Percentiles rank a stretch among this genome's conserved stretches.
Evolutionary conservation across 2,888 invertebrate genomes (phyloP).

Genomic region (Orchesellides sinensis): DNA sequence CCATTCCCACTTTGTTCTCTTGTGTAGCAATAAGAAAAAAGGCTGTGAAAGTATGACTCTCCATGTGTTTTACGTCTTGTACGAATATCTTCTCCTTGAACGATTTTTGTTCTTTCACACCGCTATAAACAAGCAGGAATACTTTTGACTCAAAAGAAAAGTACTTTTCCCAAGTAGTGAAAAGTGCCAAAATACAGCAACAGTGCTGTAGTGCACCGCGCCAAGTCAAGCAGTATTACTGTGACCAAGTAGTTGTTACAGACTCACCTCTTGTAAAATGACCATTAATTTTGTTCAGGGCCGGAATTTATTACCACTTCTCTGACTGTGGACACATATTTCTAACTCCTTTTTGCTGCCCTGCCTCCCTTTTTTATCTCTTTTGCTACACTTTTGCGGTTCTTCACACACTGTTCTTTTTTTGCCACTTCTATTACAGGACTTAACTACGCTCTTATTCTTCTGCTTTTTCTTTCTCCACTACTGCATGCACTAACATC

Average conservation of each 20-base stretch:
- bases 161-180: background rate
- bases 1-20: background rate
- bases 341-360: slow-evolving; percentile 2
- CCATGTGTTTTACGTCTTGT: slow-evolving; percentile 17
- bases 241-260: slow-evolving; percentile 36
- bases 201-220: background rate
- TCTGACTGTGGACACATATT: slow-evolving; percentile 30
- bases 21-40: too few relatives aligned
- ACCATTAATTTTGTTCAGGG: slow-evolving; percentile 51
- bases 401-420: background rate
- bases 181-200: slow-evolving; percentile 11
- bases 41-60: background rate
- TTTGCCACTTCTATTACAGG: too few relatives aligned
- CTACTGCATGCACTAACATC: slow-evolving; percentile 1
- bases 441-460: too few relatives aligned
- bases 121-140: background rate
- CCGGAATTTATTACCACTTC: slow-evolving; percentile 44
- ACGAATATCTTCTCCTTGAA: slow-evolving; percentile 10
- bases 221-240: background rate
- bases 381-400: slow-evolving; percentile 2
- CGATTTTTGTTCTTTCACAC: background rate
- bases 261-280: slow-evolving; percentile 55
- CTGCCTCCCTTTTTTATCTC: slow-evolving; percentile 11
- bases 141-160: background rate
- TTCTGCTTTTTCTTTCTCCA: background rate